Evolutionary conservation across 2,797 vertebrate species (phyloP).

Genomic region (Ceryle rudis): DNA sequence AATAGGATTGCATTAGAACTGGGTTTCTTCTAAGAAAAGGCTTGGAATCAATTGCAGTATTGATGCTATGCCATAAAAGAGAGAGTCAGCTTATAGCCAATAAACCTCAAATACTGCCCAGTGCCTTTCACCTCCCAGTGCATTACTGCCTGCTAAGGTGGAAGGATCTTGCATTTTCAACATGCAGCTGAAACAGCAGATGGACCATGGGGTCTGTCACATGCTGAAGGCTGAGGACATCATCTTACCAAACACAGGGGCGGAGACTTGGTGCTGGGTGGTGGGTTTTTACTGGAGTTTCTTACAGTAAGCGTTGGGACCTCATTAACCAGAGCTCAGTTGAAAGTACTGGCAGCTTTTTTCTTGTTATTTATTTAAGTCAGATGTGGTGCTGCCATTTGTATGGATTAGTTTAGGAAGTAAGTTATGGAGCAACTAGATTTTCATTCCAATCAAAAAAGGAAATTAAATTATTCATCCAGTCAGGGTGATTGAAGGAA

Average conservation of each 20-base stretch:
- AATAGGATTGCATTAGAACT: conserved; percentile 40
- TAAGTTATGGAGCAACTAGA: not conserved
- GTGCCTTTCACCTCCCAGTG: not conserved
- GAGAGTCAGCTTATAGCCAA: not conserved
- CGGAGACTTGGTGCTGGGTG: fast-evolving
- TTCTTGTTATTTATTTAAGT: not conserved
- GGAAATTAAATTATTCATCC: not conserved
- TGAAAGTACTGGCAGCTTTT: not conserved
- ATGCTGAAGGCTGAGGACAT: not conserved
- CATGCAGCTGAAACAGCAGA: not conserved
- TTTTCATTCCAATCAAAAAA: not conserved
- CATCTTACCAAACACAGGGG: not conserved
- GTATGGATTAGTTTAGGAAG: not conserved
- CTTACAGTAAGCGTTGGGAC: not conserved
- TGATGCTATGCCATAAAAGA: not conserved
- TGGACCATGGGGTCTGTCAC: not conserved
- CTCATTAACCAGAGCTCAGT: not conserved
- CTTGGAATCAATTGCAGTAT: conserved; percentile 6
- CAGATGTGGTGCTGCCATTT: not conserved
- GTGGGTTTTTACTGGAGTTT: not conserved
- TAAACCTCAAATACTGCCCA: not conserved
- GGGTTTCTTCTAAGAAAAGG: conserved; percentile 29
- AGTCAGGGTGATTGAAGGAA: not conserved
- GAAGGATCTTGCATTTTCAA: not conserved
- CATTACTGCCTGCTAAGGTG: not conserved